These are phyloP conservation scores for Hoplostethus mediterraneus DNA, from an alignment of 2,797 vertebrate species.

Conservation along the genomic window DNA sequence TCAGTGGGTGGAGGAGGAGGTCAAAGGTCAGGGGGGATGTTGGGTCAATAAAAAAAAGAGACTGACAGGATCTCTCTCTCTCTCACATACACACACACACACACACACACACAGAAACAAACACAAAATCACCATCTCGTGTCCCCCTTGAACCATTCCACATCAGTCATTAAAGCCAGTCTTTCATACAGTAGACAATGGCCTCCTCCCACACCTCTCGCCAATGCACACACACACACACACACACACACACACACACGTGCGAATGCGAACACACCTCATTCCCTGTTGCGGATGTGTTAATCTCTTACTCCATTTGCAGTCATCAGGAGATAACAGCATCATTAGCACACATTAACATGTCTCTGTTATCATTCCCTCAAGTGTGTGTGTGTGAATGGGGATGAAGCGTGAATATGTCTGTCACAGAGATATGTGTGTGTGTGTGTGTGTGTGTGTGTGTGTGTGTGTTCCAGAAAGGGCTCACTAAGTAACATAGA, in stretches of 20 bases:
- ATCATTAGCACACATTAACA: constrained; percentile 82
- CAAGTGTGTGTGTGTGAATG: constrained; percentile 41
- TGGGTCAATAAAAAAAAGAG: not conserved
- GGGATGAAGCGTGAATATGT: constrained; percentile 51
- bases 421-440: constrained; percentile 29
- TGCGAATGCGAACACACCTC: constrained; percentile 57
- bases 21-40: constrained; percentile 53
- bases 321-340: constrained; percentile 77
- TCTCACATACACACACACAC: not conserved
- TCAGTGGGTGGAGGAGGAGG: constrained; percentile 45
- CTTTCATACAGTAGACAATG: constrained; percentile 17
- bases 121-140: not conserved
- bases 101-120: no score
- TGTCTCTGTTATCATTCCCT: constrained; percentile 73
- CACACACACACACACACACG: constrained; percentile 18
- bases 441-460: constrained; percentile 15
- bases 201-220: constrained; percentile 26
- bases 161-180: not conserved
- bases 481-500: not conserved
- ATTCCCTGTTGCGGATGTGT: constrained; percentile 58
- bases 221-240: constrained; percentile 15
- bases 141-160: not conserved
- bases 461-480: constrained; percentile 25
- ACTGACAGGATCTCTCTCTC: constrained; percentile 11
- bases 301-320: constrained; percentile 79